Conservation (phyloP, 2,113 vertebrate species). For the Dolichotis patagonum region DNA sequence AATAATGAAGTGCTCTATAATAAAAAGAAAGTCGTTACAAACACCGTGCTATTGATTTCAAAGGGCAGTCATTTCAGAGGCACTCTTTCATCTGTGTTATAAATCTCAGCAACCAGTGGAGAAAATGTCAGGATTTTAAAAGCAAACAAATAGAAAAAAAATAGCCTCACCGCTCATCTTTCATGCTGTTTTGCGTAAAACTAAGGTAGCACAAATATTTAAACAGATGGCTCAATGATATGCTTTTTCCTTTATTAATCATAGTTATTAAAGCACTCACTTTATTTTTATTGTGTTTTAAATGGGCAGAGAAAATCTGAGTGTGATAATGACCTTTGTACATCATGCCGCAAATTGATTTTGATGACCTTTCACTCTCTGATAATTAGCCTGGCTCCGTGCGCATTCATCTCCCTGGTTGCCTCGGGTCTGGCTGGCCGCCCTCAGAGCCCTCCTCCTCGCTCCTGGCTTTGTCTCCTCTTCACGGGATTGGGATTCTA, state of each 20-base stretch:
- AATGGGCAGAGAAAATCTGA: slow-evolving; percentile 82
- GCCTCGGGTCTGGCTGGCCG: background rate
- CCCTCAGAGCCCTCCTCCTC: background rate
- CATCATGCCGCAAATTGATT: slow-evolving; percentile 88
- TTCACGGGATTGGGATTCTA: background rate
- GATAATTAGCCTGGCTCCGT: slow-evolving; percentile 85
- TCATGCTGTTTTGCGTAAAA: slow-evolving; percentile 81
- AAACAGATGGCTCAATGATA: slow-evolving; percentile 81
- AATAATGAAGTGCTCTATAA: slow-evolving; percentile 82
- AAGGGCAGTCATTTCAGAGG: slow-evolving; percentile 81
- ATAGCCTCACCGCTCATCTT: slow-evolving; percentile 37
- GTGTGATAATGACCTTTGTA: slow-evolving; percentile 87
- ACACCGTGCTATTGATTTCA: slow-evolving; percentile 83
- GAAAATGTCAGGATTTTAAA: slow-evolving; percentile 81
- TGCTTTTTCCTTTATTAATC: slow-evolving; percentile 83
- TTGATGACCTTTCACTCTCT: slow-evolving; percentile 88
- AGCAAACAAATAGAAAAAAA: slow-evolving; percentile 76
- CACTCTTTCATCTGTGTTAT: slow-evolving; percentile 78
- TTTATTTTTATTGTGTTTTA: slow-evolving; percentile 87
- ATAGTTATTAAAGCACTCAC: slow-evolving; percentile 81
- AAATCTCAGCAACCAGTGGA: slow-evolving; percentile 79
- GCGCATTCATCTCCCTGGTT: slow-evolving; percentile 77
- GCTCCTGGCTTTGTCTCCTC: background rate
- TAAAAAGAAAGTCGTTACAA: slow-evolving; percentile 83
- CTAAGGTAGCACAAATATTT: slow-evolving; percentile 82